Conservation (phyloP, 2,113 vertebrate species). For the Myrmecobius fasciatus region DNA sequence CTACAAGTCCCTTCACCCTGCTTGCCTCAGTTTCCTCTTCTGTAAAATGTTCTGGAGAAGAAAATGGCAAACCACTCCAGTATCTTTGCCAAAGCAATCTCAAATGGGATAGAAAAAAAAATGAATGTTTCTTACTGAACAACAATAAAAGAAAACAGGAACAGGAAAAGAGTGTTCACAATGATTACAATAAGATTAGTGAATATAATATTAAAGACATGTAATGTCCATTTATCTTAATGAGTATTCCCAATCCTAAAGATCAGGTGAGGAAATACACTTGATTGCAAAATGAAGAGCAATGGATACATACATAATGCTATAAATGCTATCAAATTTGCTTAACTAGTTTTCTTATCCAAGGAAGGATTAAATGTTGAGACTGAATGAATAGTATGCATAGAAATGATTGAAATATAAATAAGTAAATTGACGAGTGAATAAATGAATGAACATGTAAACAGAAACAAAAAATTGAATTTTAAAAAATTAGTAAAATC, state of each 20-base stretch:
- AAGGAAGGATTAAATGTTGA: neutral
- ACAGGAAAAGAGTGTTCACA: neutral
- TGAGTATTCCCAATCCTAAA: neutral
- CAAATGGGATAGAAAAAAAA: neutral
- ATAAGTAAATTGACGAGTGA: neutral
- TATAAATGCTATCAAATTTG: neutral
- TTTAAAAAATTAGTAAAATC: neutral
- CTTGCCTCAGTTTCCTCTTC: neutral
- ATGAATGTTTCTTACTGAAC: neutral
- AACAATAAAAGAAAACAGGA: neutral
- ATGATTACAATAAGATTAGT: neutral
- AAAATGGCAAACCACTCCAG: neutral
- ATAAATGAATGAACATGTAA: neutral
- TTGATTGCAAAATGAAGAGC: neutral
- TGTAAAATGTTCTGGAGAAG: neutral
- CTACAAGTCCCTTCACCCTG: neutral
- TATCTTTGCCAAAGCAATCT: neutral
- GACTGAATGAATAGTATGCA: neutral
- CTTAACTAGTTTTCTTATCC: neutral
- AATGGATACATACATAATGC: neutral
- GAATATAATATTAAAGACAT: neutral
- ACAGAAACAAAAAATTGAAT: neutral
- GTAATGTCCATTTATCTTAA: neutral
- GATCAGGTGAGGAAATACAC: neutral
- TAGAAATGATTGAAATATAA: neutral